Conservation (phyloP, 2,113 vertebrate genomes). For the Camelus bactrianus region DNA sequence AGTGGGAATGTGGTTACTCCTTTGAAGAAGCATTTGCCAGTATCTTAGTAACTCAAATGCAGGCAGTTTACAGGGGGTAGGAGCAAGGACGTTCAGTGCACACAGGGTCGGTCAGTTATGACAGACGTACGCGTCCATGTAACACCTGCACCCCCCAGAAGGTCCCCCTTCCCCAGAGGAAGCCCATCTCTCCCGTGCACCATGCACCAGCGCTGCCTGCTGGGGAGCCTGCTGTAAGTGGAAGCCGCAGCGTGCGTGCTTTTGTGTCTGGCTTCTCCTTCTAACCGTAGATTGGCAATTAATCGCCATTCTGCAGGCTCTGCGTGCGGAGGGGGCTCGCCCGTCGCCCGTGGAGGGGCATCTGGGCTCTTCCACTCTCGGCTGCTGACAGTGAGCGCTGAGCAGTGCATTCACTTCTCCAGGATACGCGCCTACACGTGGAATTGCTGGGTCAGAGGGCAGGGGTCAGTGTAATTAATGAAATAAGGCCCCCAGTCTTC, state of each 20-base stretch:
- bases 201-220: background rate
- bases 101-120: too few relatives aligned
- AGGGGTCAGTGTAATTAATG: background rate
- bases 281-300: rapidly evolving
- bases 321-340: too few relatives aligned
- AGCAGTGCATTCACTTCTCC: background rate
- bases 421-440: background rate
- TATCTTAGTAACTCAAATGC: too few relatives aligned
- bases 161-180: background rate
- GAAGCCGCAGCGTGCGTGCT: too few relatives aligned
- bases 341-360: background rate
- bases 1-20: background rate
- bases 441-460: background rate
- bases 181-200: background rate
- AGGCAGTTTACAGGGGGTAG: background rate
- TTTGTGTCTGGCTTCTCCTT: background rate
- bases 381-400: rapidly evolving
- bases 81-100: background rate
- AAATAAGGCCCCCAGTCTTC: background rate
- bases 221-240: rapidly evolving
- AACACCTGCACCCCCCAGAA: too few relatives aligned
- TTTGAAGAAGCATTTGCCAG: background rate
- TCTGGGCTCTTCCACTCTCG: background rate
- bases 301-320: rapidly evolving
- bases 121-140: rapidly evolving